Evolutionary conservation across 2,797 vertebrate genomes (phyloP).

Genomic region (Moxostoma hubbsi): DNA sequence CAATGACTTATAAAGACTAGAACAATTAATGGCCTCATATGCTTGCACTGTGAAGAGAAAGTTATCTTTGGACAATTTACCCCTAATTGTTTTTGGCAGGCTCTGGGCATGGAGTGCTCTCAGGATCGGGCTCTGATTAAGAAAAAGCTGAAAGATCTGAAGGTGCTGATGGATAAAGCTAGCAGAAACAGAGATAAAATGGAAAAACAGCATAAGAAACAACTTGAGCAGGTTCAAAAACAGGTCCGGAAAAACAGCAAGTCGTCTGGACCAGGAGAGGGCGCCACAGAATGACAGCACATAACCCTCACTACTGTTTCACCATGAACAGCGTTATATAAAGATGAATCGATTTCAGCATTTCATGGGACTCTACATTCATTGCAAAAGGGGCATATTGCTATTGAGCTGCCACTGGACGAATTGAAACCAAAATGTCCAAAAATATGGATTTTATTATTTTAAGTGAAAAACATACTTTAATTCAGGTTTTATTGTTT

Average conservation of each 20-base stretch:
- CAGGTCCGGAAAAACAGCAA: slow-evolving; percentile 75
- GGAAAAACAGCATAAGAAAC: slow-evolving; percentile 89
- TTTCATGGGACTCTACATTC: slow-evolving; percentile 26
- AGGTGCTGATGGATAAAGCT: slow-evolving; percentile 88
- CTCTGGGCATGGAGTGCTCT: slow-evolving; percentile 87
- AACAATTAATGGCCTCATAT: slow-evolving; percentile 23
- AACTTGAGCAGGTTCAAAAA: slow-evolving; percentile 84
- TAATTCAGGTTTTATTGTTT: slow-evolving; percentile 53
- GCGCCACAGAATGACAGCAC: slow-evolving; percentile 74
- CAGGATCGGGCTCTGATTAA: slow-evolving; percentile 91
- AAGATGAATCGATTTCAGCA: slow-evolving; percentile 25
- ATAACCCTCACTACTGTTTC: slow-evolving; percentile 7
- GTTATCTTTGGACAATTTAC: background rate
- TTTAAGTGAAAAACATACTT: slow-evolving; percentile 47
- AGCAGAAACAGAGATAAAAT: slow-evolving; percentile 88
- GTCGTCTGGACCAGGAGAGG: slow-evolving; percentile 68
- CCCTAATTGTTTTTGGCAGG: slow-evolving; percentile 64
- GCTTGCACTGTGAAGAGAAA: slow-evolving; percentile 3
- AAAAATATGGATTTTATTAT: slow-evolving; percentile 26
- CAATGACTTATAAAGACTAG: slow-evolving; percentile 2
- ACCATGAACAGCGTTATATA: slow-evolving; percentile 17
- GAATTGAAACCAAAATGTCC: slow-evolving; percentile 52
- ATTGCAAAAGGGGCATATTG: slow-evolving; percentile 40
- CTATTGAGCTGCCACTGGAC: slow-evolving; percentile 56
- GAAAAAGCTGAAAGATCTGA: slow-evolving; percentile 96